Evolutionary conservation across 2,113 vertebrate genomes (phyloP).

Genomic region (Callocephalon fimbriatum): DNA sequence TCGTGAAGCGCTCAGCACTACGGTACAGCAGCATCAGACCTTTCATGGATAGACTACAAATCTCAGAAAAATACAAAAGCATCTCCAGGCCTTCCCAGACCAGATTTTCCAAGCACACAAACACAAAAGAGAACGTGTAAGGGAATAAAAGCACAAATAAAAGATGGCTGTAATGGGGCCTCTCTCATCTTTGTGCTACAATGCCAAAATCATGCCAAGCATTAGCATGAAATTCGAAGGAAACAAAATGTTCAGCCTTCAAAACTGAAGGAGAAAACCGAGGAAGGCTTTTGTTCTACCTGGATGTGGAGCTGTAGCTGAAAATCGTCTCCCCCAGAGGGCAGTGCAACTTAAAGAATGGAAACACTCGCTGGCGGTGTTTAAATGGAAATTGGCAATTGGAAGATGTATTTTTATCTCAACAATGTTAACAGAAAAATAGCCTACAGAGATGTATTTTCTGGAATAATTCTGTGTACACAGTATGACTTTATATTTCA

Average conservation of each 20-base stretch:
- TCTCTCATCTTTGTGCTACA: not conserved
- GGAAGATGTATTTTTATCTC: not conserved
- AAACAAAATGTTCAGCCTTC: not conserved
- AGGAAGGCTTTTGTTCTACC: not conserved
- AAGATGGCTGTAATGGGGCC: not conserved
- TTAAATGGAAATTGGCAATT: not conserved
- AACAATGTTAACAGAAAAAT: not conserved
- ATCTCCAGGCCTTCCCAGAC: not conserved
- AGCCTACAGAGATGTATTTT: not conserved
- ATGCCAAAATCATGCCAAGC: not conserved
- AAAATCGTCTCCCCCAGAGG: constrained; percentile 62
- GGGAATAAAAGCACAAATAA: not conserved
- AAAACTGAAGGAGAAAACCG: not conserved
- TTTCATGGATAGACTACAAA: not conserved
- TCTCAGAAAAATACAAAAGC: not conserved
- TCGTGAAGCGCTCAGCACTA: accelerated
- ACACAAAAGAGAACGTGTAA: not conserved
- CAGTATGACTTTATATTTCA: not conserved
- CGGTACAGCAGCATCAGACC: not conserved
- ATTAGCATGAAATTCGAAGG: not conserved
- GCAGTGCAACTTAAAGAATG: constrained; percentile 73
- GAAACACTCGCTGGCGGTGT: not conserved
- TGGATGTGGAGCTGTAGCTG: not conserved
- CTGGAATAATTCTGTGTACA: not conserved
- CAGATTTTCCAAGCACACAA: not conserved